These are phyloP conservation scores for Corythornis madagascariensis DNA, from an alignment of 2,113 vertebrate species.

Conservation along the genomic window DNA sequence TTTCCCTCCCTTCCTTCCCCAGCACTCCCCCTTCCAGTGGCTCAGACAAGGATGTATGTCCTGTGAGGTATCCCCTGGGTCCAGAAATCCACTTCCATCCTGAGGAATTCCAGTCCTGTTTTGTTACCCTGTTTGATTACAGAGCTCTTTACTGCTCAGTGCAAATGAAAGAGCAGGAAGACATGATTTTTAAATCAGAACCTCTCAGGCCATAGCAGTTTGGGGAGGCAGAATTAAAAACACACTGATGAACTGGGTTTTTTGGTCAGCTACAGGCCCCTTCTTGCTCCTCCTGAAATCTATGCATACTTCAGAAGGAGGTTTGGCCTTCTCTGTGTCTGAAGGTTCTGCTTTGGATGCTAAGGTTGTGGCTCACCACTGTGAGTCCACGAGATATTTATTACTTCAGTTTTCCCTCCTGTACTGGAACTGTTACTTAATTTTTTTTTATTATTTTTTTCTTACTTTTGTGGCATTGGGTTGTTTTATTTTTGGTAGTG, in stretches of 20 bases:
- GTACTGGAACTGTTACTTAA: background rate
- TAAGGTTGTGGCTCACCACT: conserved; percentile 8
- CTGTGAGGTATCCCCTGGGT: conserved; percentile 14
- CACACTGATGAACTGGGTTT: background rate
- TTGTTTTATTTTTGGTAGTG: background rate
- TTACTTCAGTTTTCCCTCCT: background rate
- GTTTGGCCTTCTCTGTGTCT: background rate
- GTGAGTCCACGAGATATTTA: background rate
- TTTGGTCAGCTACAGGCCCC: background rate
- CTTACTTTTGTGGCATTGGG: background rate
- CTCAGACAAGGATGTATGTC: conserved; percentile 34
- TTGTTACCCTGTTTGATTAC: conserved; percentile 35
- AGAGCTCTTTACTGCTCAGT: background rate
- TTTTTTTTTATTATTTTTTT: background rate
- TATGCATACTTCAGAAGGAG: background rate
- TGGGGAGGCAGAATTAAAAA: background rate
- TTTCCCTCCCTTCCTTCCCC: background rate
- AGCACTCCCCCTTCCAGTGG: background rate
- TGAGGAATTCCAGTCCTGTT: background rate
- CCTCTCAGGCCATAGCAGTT: background rate
- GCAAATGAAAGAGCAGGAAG: conserved; percentile 32
- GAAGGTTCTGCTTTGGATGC: conserved; percentile 2
- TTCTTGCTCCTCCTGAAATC: conserved; percentile 7
- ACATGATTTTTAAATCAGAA: background rate
- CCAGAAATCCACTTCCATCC: background rate